Evolutionary conservation across 2,113 vertebrate genomes (phyloP).

Genomic region (Notarius lentiginosus): DNA sequence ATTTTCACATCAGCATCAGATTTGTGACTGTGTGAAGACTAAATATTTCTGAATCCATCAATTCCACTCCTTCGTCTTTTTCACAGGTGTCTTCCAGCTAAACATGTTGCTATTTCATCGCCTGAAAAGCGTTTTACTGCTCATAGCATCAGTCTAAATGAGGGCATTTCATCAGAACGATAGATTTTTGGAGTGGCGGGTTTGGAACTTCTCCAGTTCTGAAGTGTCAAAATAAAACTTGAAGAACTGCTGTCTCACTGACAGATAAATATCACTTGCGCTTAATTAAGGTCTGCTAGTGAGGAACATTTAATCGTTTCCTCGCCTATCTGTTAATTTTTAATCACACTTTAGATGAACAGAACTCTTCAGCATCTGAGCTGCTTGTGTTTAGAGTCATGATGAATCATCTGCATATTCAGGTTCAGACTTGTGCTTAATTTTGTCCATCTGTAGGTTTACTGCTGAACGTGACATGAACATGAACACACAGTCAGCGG

Average conservation of each 20-base stretch:
- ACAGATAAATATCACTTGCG: neutral
- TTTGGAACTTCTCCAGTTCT: slow-evolving; percentile 20
- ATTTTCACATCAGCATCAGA: neutral
- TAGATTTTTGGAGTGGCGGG: slow-evolving; percentile 11
- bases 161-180: neutral
- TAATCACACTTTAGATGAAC: slow-evolving; percentile 11
- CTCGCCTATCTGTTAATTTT: neutral
- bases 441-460: slow-evolving; percentile 5
- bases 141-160: neutral
- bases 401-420: slow-evolving; percentile 17
- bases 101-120: neutral
- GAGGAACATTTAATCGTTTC: slow-evolving; percentile 10
- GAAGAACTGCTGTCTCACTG: neutral
- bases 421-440: neutral
- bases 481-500: neutral
- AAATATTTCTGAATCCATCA: neutral
- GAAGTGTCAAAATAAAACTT: neutral
- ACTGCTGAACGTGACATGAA: neutral
- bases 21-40: neutral
- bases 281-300: neutral
- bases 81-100: slow-evolving; percentile 15
- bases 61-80: neutral
- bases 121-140: neutral
- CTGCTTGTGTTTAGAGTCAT: slow-evolving; percentile 16
- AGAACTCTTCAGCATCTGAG: slow-evolving; percentile 13